Base-by-base conservation (phyloP, 1,140 invertebrate species). In the Whitmania pigra region DNA sequence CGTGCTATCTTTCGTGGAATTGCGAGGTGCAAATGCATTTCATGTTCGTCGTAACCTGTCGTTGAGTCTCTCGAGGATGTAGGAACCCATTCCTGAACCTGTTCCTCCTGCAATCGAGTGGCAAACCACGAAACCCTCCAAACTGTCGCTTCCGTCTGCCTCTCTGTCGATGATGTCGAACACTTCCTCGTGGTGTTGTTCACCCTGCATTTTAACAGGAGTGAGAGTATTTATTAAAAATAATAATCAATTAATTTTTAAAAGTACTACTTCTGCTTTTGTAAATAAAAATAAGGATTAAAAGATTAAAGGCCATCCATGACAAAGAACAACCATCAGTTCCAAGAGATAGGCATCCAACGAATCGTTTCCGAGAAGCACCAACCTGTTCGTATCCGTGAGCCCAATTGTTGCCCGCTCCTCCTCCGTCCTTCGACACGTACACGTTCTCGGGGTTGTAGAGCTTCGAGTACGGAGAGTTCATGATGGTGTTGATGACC, bases 401-500 rank as follows among this genome's bases (percentile, higher is more conserved):
- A 17, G 94, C 95, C 97, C 97, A 99, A 83, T 98, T 99, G 81
- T 99, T 99, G 71, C 97, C 96, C 70, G 97, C 96, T 72, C 96
- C 96, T 72, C 97, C 96, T 18, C 97, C 97, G 83, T 96, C 89
- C 84, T 96, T 95, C 0, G 94, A 97, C 71, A 97, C 80, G 81
- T 94, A 99, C 11, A 99, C 89, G 86, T 99, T 99, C 84, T 99
- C 97, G 73, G 91, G 92, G 84, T 99, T 99, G 79, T 97, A 98
- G 1, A 99, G 83, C 87, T 97, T 96, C 4, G 92, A 89, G 84
- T 97, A 97, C 0, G 89, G 87, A 0, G 94, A 96, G 80, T 90
- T 93, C 87, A 97, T 89, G 71, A 99, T 99, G 9, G 88, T 89
- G 79, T 98, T 92, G 76, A 99, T 97, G 53, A 99, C 97, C 77